A percentile compares a stretch with the other conserved stretches of the same genome.
These are phyloP conservation scores for Epinephelus coioides DNA, from an alignment of 2,797 vertebrate genomes.

Conservation along the genomic window DNA sequence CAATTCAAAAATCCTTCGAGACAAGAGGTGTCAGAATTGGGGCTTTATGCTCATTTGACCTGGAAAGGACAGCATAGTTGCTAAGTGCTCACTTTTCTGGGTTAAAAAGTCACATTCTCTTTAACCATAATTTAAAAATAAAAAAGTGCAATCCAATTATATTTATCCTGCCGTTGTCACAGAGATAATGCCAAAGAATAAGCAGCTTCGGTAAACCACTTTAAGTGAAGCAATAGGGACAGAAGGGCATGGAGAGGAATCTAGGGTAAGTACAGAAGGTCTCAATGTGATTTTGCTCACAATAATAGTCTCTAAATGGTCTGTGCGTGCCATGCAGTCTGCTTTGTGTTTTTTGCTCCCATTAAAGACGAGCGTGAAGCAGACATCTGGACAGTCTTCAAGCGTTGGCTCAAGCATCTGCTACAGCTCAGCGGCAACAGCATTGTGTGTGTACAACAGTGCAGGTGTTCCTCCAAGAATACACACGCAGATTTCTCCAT, in stretches of 20 bases:
- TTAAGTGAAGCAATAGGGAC: slow-evolving; percentile 52
- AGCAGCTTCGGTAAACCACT: slow-evolving; percentile 62
- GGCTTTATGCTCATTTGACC: slow-evolving; percentile 44
- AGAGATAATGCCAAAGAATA: slow-evolving; percentile 58
- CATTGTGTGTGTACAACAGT: slow-evolving; percentile 39
- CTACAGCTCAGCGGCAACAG: slow-evolving; percentile 46
- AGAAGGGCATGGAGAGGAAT: slow-evolving; percentile 49
- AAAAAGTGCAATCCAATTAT: slow-evolving; percentile 68
- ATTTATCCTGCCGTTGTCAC: slow-evolving; percentile 48
- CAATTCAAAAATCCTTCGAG: slow-evolving; percentile 51
- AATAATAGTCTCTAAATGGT: slow-evolving; percentile 65
- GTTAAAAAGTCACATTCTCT: slow-evolving; percentile 38
- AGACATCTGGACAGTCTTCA: slow-evolving; percentile 73
- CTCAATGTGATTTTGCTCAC: slow-evolving; percentile 44
- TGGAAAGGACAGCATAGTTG: slow-evolving; percentile 26
- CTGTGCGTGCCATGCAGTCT: slow-evolving; percentile 39
- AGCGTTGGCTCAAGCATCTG: slow-evolving; percentile 71
- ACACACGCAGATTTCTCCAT: slow-evolving; percentile 37
- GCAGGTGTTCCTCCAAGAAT: slow-evolving; percentile 68
- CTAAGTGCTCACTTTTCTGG: slow-evolving; percentile 7
- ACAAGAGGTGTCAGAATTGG: slow-evolving; percentile 42
- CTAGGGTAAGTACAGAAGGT: slow-evolving; percentile 40
- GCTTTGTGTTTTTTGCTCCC: slow-evolving; percentile 45
- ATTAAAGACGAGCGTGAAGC: slow-evolving; percentile 41
- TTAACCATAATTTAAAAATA: slow-evolving; percentile 46